phyloP scores from a whole-genome alignment of 2,888 invertebrate species.

The Blomia tropicalis region DNA sequence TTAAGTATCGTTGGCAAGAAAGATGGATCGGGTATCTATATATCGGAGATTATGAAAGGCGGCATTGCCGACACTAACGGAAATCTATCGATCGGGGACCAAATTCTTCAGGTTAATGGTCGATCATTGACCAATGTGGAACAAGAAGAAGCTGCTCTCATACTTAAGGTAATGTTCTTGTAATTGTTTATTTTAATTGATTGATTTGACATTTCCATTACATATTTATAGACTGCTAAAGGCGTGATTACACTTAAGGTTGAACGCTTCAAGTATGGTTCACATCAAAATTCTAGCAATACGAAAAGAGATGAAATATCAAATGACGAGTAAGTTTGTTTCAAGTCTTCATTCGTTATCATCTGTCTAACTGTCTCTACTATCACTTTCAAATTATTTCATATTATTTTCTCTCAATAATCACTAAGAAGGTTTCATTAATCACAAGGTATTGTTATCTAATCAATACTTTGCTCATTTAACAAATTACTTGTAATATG shows the following conservation, averaged over 20 bases:
- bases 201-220: constrained; percentile 4
- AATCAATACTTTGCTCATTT: too few species aligned
- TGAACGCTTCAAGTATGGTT: constrained; percentile 54
- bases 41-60: constrained; percentile 79
- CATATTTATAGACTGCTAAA: constrained; percentile 45
- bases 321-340: constrained; percentile 23
- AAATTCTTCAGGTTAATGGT: constrained; percentile 71
- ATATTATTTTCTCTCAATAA: too few species aligned
- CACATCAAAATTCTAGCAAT: constrained; percentile 14
- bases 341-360: background rate
- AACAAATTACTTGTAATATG: too few species aligned
- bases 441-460: too few species aligned
- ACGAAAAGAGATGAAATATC: constrained; percentile 14
- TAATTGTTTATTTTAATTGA: background rate
- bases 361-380: constrained; percentile 1
- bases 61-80: constrained; percentile 71
- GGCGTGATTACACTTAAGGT: constrained; percentile 68
- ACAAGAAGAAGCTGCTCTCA: constrained; percentile 68
- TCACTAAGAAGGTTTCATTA: too few species aligned
- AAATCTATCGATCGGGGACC: constrained; percentile 76
- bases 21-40: constrained; percentile 59
- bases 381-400: too few species aligned
- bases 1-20: constrained; percentile 65
- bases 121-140: constrained; percentile 54
- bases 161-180: constrained; percentile 50